Conservation (phyloP, 1,140 invertebrate species). For the Hydropsyche tenuis region DNA sequence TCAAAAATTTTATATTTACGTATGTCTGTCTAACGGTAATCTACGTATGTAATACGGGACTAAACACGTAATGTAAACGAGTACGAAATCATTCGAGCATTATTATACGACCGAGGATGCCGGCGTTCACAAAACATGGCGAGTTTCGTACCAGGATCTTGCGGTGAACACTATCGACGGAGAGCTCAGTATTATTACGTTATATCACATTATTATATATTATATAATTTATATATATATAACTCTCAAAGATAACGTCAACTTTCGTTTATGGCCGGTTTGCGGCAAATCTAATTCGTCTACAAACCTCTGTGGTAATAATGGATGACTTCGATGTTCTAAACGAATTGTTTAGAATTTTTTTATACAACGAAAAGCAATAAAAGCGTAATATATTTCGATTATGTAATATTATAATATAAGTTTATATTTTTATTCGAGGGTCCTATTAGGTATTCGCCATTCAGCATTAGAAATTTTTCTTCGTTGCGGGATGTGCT, state of each 20-base stretch:
- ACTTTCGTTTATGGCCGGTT: constrained; percentile 21
- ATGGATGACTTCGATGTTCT: neutral
- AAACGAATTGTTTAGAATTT: neutral
- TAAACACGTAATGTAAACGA: neutral
- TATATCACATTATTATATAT: neutral
- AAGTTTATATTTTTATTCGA: no score
- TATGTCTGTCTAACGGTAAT: no score
- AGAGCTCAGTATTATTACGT: neutral
- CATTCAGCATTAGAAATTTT: no score
- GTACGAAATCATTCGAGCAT: constrained; percentile 2
- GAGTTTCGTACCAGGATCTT: constrained; percentile 16
- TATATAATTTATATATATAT: neutral
- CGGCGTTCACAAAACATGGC: neutral
- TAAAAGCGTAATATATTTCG: no score
- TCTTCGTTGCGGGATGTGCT: no score
- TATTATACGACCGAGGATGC: neutral
- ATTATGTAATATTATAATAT: no score
- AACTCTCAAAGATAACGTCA: constrained; percentile 8
- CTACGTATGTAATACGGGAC: no score
- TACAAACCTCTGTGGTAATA: neutral
- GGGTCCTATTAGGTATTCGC: no score
- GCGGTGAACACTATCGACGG: neutral
- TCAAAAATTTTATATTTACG: no score
- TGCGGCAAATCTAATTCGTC: constrained; percentile 16
- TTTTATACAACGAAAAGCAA: neutral